Percentiles rank a stretch among this genome's conserved stretches.
These are phyloP conservation scores for Psittacula cyanocephala DNA, from an alignment of 2,113 vertebrate species.

Conservation along the genomic window DNA sequence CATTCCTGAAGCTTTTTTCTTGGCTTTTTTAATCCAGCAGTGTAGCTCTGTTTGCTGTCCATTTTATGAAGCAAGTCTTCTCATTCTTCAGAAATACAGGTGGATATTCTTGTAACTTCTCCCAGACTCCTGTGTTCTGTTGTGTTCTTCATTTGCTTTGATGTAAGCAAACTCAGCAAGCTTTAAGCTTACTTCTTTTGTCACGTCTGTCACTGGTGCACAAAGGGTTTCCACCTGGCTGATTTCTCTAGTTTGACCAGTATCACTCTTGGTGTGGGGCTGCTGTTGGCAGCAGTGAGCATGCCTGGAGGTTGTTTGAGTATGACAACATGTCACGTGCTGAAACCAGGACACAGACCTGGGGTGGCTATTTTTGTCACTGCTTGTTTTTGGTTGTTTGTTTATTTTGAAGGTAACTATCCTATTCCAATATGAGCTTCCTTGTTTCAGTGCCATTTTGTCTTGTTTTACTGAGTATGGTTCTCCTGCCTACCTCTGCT, in stretches of 20 bases:
- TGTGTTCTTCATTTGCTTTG: not conserved
- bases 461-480: not conserved
- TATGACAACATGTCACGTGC: not conserved
- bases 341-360: not conserved
- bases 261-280: not conserved
- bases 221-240: not conserved
- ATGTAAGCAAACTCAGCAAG: not conserved
- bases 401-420: not conserved
- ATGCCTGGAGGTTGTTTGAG: not conserved
- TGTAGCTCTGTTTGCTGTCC: not conserved
- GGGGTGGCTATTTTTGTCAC: not conserved
- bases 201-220: rapidly evolving
- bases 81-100: not conserved
- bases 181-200: not conserved
- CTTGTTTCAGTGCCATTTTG: not conserved
- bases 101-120: not conserved
- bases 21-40: not conserved
- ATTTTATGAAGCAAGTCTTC: rapidly evolving
- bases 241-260: not conserved
- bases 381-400: not conserved
- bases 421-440: not conserved
- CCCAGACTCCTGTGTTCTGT: not conserved
- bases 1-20: not conserved
- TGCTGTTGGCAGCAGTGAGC: not conserved
- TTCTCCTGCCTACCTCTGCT: not conserved